Evolutionary conservation across 1,140 invertebrate species (phyloP).

Genomic region (Spodoptera frugiperda): DNA sequence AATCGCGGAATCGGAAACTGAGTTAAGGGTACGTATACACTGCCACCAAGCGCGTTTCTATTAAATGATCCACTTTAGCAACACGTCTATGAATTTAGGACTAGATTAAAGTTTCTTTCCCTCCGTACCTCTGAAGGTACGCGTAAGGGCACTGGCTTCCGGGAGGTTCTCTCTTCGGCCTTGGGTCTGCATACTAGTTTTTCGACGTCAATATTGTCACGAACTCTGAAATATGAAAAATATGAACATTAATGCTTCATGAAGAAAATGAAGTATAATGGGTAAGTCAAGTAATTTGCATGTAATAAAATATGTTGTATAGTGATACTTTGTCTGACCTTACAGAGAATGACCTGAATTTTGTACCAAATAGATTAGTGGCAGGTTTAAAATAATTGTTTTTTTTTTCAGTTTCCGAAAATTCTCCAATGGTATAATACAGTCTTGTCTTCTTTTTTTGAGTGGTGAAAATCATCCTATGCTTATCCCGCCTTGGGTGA

Average conservation of each 20-base stretch:
- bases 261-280: too few species aligned
- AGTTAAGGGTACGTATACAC: slow-evolving; percentile 69
- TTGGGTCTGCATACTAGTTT: slow-evolving; percentile 85
- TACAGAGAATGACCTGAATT: too few species aligned
- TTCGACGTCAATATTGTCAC: slow-evolving; percentile 86
- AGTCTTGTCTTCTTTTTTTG: too few species aligned
- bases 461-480: too few species aligned
- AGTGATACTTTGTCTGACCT: too few species aligned
- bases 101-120: slow-evolving; percentile 84
- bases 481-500: too few species aligned
- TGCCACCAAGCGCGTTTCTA: slow-evolving; percentile 65
- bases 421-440: too few species aligned
- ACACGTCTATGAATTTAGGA: slow-evolving; percentile 45
- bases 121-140: slow-evolving; percentile 72
- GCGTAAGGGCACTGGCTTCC: slow-evolving; percentile 67
- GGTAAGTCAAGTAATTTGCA: too few species aligned
- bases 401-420: too few species aligned
- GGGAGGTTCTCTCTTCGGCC: slow-evolving; percentile 75
- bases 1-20: slow-evolving; percentile 30
- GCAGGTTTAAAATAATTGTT: too few species aligned
- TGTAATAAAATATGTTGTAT: too few species aligned
- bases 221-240: slow-evolving; percentile 79
- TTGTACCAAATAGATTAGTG: too few species aligned
- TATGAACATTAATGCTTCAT: neutral
- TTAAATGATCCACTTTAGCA: slow-evolving; percentile 48